Conservation (phyloP, 1,140 invertebrate species). For the Zeugodacus cucurbitae region DNA sequence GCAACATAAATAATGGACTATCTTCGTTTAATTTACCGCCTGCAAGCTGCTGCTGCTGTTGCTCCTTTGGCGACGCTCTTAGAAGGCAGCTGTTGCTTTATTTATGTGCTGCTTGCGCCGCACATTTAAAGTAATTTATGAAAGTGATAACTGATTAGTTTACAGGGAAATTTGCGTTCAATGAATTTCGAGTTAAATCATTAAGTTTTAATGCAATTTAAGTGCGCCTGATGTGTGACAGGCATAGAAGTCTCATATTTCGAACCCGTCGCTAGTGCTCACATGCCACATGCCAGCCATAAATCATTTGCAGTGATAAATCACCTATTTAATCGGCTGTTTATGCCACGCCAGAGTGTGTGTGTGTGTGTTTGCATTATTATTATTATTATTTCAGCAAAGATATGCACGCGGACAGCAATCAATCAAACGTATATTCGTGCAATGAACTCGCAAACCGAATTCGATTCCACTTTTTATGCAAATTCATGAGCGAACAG, state of each 20-base stretch:
- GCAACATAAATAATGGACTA: neutral
- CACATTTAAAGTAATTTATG: neutral
- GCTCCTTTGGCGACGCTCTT: neutral
- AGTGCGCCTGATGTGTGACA: neutral
- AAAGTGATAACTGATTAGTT: neutral
- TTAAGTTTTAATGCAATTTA: neutral
- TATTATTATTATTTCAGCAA: too few relatives aligned
- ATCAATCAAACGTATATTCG: too few relatives aligned
- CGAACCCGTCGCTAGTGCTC: neutral
- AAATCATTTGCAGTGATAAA: neutral
- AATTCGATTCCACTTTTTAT: neutral
- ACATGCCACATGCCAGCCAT: neutral
- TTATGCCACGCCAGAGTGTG: neutral
- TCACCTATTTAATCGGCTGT: neutral
- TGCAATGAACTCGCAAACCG: too few relatives aligned
- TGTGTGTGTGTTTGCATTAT: neutral
- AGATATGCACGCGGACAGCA: too few relatives aligned
- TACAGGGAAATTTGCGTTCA: neutral
- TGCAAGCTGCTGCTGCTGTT: neutral
- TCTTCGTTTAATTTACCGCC: neutral
- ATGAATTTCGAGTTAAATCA: neutral
- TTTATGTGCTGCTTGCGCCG: neutral
- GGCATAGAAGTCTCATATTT: neutral
- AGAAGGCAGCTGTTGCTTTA: neutral
- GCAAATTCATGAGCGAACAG: neutral